These are phyloP conservation scores for Notospermus geniculatus DNA, from an alignment of 1,140 invertebrate genomes.

Conservation along the genomic window DNA sequence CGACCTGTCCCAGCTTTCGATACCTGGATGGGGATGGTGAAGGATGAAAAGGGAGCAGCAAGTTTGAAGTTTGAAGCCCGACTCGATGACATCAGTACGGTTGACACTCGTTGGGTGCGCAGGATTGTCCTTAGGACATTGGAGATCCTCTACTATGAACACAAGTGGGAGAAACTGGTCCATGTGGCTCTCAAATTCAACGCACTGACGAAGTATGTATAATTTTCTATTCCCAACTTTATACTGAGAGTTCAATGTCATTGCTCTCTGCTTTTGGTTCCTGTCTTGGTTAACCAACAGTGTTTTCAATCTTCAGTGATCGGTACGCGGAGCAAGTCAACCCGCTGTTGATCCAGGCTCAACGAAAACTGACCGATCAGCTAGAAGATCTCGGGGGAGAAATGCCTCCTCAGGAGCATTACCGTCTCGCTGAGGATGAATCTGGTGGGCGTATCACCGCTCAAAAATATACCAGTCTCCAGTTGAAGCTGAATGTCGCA, in stretches of 20 bases:
- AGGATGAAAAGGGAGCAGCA: conserved; percentile 46
- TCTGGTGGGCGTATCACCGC: conserved; percentile 39
- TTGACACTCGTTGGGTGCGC: conserved; percentile 44
- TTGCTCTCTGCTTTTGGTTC: too few relatives aligned
- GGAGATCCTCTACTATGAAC: conserved; percentile 47
- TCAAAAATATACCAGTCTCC: conserved; percentile 40
- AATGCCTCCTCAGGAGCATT: conserved; percentile 44
- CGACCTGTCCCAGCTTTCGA: conserved; percentile 38
- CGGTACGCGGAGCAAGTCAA: conserved; percentile 50
- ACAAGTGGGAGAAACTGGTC: conserved; percentile 55
- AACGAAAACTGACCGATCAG: conserved; percentile 39
- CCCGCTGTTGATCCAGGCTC: conserved; percentile 52
- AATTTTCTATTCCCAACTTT: background rate
- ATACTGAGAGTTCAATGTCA: too few relatives aligned
- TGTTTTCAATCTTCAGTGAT: conserved; percentile 41
- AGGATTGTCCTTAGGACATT: conserved; percentile 45
- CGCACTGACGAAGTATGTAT: conserved; percentile 50
- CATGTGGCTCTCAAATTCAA: conserved; percentile 51
- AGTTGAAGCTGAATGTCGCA: conserved; percentile 38
- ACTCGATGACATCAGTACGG: conserved; percentile 46
- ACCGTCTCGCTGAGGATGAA: conserved; percentile 27
- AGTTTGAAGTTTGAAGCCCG: conserved; percentile 49
- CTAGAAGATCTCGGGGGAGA: conserved; percentile 33
- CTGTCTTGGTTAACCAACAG: too few relatives aligned
- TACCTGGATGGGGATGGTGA: conserved; percentile 40